Conservation (phyloP, 2,113 vertebrate species). For the Thermophis baileyi region DNA sequence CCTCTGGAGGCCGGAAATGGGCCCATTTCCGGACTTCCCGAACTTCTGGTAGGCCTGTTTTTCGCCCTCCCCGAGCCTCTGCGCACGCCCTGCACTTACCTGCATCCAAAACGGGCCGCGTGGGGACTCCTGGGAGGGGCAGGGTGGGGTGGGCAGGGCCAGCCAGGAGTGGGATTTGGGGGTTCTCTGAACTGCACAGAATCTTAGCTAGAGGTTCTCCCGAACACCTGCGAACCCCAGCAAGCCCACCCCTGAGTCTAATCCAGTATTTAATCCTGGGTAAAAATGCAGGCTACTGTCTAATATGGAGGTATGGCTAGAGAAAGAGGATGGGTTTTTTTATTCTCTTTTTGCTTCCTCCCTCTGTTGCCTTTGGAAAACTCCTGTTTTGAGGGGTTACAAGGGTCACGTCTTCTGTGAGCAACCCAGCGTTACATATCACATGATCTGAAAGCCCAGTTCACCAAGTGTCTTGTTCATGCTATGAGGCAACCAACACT, state of each 20-base stretch:
- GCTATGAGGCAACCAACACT: slow-evolving; percentile 29
- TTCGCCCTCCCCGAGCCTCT: too few species aligned
- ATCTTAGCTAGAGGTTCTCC: too few species aligned
- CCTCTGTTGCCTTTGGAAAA: not conserved
- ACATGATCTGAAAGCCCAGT: not conserved
- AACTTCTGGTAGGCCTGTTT: too few species aligned
- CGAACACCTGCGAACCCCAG: too few species aligned
- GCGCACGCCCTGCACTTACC: too few species aligned
- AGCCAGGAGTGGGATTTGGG: too few species aligned
- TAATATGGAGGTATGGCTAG: not conserved
- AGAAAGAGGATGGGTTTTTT: not conserved
- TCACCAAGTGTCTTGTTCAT: not conserved
- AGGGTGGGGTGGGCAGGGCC: too few species aligned
- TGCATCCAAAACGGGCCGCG: too few species aligned
- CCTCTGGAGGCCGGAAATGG: too few species aligned
- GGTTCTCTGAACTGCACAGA: too few species aligned
- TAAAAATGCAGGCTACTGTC: not conserved
- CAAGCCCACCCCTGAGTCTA: not conserved
- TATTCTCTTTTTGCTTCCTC: not conserved
- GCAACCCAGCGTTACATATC: not conserved
- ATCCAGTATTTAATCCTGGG: not conserved
- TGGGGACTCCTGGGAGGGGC: too few species aligned
- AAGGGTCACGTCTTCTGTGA: not conserved
- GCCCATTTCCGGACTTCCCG: too few species aligned
- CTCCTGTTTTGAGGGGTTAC: not conserved